Percentiles rank a stretch among this genome's conserved stretches.
These are phyloP conservation scores for Nannoperca australis DNA, from an alignment of 2,797 vertebrate genomes.

Conservation along the genomic window DNA sequence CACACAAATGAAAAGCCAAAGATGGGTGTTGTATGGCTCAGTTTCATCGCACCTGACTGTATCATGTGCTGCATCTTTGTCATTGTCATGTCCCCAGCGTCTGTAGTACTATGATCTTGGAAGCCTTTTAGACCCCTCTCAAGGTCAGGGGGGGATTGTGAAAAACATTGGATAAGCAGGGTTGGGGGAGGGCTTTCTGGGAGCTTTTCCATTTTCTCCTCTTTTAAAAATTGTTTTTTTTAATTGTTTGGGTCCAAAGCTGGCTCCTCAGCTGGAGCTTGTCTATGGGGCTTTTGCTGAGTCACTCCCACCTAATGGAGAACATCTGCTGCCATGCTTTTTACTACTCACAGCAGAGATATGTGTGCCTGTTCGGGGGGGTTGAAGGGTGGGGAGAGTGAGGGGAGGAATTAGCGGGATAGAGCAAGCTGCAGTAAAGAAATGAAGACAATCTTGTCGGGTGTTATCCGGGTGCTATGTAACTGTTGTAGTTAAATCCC, in stretches of 20 bases:
- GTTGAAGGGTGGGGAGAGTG: background rate
- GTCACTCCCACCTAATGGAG: constrained; percentile 73
- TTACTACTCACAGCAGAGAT: constrained; percentile 47
- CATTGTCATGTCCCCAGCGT: constrained; percentile 2
- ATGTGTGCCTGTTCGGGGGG: background rate
- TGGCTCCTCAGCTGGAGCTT: constrained; percentile 63
- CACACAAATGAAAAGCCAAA: background rate
- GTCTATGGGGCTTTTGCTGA: constrained; percentile 72
- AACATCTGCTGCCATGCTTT: constrained; percentile 76
- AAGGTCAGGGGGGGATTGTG: constrained; percentile 37
- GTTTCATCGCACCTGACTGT: constrained; percentile 24
- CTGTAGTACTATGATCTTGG: constrained; percentile 28
- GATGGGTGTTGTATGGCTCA: background rate
- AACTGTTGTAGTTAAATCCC: background rate
- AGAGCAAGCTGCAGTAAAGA: constrained; percentile 25
- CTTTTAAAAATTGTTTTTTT: constrained; percentile 37
- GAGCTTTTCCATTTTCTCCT: constrained; percentile 49
- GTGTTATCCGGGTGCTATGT: constrained; percentile 7
- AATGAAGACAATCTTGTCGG: constrained; percentile 13
- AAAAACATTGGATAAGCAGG: constrained; percentile 31
- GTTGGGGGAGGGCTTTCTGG: constrained; percentile 15
- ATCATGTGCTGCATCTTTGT: constrained; percentile 23
- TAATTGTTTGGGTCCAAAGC: constrained; percentile 59
- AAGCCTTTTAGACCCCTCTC: constrained; percentile 42
- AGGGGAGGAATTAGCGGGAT: constrained; percentile 25